Conservation (phyloP, 2,113 vertebrate genomes). For the Nestor notabilis region DNA sequence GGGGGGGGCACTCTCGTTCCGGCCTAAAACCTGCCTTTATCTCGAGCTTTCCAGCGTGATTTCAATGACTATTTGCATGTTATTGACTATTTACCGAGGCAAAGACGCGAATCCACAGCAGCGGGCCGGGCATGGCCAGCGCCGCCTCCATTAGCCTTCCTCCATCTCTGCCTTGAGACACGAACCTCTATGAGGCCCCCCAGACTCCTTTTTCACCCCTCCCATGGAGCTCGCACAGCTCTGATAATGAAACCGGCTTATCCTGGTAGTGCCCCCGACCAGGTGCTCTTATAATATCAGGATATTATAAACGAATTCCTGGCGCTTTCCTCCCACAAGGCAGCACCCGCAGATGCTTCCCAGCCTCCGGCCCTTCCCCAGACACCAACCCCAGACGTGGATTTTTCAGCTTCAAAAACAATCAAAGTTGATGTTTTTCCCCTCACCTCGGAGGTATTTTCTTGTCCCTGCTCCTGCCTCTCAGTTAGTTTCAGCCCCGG, state of each 20-base stretch:
- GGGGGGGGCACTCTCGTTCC: background rate
- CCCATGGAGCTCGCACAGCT: background rate
- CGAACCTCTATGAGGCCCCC: background rate
- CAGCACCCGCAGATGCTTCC: background rate
- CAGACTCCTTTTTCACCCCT: accelerated
- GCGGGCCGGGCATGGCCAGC: background rate
- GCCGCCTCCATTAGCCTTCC: background rate
- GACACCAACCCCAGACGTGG: background rate
- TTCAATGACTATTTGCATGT: accelerated
- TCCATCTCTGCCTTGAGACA: background rate
- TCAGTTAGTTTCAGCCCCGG: background rate
- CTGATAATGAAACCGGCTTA: accelerated
- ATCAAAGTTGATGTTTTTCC: background rate
- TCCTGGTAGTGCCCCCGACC: background rate
- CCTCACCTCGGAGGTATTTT: background rate
- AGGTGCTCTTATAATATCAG: accelerated
- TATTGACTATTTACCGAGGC: background rate
- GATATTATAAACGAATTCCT: background rate
- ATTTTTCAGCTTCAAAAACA: background rate
- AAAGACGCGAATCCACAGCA: background rate
- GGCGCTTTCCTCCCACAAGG: background rate
- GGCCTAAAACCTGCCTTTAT: background rate
- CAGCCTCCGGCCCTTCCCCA: background rate
- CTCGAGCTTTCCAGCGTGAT: background rate
- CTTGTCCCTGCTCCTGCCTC: background rate